Conservation (phyloP, 2,113 vertebrate genomes). For the Solea senegalensis region DNA sequence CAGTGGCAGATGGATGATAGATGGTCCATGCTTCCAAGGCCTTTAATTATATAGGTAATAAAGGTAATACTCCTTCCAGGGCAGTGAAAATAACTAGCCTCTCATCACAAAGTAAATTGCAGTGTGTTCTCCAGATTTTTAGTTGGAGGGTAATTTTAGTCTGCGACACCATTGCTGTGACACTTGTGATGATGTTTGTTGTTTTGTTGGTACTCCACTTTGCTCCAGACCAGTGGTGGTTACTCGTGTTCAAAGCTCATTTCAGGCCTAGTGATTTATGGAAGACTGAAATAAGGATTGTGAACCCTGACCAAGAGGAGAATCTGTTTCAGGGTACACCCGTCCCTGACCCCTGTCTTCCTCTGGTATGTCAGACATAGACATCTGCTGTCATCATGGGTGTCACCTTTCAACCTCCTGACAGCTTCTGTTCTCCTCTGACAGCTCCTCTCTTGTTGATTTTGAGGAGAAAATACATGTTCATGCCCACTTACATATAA, state of each 20-base stretch:
- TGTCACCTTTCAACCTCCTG: conserved; percentile 53
- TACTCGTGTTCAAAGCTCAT: too few species aligned
- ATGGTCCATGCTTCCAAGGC: neutral
- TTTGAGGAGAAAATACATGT: neutral
- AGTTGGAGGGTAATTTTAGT: conserved; percentile 5
- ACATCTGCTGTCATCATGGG: conserved; percentile 30
- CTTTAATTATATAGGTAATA: conserved; percentile 19
- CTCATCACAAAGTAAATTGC: conserved; percentile 2
- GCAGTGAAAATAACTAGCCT: neutral
- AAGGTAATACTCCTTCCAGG: conserved; percentile 1
- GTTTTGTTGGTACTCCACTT: neutral
- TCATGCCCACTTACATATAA: neutral
- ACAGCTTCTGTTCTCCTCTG: conserved; percentile 23
- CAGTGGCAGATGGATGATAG: neutral
- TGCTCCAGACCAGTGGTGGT: neutral
- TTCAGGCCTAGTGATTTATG: too few species aligned
- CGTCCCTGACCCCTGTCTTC: neutral
- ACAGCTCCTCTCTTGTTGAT: conserved; percentile 16
- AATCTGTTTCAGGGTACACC: conserved; percentile 5
- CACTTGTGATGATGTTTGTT: neutral
- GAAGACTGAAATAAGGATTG: neutral
- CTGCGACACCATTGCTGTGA: neutral
- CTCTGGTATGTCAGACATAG: conserved; percentile 28
- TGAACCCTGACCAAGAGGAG: conserved; percentile 27
- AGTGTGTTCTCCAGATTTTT: neutral